Evolutionary conservation across 92 coral and sea anemone genomes (phyloP).

Genomic region (Zoanthus sociatus): DNA sequence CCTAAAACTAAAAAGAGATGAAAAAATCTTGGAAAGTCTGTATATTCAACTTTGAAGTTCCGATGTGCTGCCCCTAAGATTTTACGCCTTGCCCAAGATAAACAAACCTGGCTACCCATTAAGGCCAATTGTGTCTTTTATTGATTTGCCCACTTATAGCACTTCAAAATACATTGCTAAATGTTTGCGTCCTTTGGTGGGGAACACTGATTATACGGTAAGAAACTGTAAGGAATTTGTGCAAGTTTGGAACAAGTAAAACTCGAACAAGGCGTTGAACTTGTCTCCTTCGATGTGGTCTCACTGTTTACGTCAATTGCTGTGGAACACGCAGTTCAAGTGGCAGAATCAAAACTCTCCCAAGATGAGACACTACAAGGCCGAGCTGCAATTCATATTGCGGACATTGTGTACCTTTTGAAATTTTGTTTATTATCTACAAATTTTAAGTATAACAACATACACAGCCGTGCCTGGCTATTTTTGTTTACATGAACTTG

Average conservation of each 20-base stretch:
- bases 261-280: slow-evolving; percentile 15
- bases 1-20: background rate
- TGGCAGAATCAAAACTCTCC: slow-evolving; percentile 22
- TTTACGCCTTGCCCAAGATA: slow-evolving; percentile 27
- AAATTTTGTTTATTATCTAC: slow-evolving; percentile 16
- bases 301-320: slow-evolving; percentile 38
- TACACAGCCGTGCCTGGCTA: too few species aligned
- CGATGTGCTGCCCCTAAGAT: slow-evolving; percentile 12
- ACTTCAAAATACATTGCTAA: slow-evolving; percentile 25
- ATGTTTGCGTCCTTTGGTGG: slow-evolving; percentile 46
- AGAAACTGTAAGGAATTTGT: background rate
- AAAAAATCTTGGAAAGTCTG: background rate
- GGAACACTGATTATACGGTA: slow-evolving; percentile 28
- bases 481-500: too few species aligned
- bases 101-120: slow-evolving; percentile 47
- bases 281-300: slow-evolving; percentile 12
- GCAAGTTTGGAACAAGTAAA: slow-evolving; percentile 29
- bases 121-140: slow-evolving; percentile 21
- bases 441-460: background rate
- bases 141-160: slow-evolving; percentile 19
- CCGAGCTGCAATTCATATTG: background rate
- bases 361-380: background rate
- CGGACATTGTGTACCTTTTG: background rate
- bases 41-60: background rate
- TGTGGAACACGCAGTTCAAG: slow-evolving; percentile 43